phyloP scores from a whole-genome alignment of 2,888 invertebrate species.

The Plebejus melissa region DNA sequence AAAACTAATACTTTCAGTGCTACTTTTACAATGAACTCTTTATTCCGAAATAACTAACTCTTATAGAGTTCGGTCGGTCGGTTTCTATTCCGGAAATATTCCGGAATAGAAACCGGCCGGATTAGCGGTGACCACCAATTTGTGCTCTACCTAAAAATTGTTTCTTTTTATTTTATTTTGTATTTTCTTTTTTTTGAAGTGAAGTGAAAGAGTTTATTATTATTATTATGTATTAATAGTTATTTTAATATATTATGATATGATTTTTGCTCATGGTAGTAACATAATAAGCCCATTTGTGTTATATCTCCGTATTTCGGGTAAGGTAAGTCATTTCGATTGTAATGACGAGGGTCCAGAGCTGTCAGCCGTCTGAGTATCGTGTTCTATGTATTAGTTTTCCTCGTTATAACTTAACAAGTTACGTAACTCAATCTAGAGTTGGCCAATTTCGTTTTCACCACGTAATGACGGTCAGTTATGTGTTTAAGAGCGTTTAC shows the following conservation, averaged over 20 bases:
- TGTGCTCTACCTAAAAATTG: too few species aligned
- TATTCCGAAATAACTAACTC: too few species aligned
- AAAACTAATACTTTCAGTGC: too few species aligned
- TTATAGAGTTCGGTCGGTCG: too few species aligned
- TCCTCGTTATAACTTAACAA: conserved; percentile 15
- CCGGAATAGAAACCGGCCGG: too few species aligned
- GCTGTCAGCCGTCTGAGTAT: conserved; percentile 1
- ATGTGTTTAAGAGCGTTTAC: background rate
- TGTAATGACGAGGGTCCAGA: conserved; percentile 10
- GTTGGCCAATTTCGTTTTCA: background rate
- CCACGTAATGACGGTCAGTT: background rate
- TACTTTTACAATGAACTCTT: too few species aligned
- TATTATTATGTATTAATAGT: too few species aligned
- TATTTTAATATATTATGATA: background rate
- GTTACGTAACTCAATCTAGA: conserved; percentile 4
- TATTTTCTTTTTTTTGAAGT: too few species aligned
- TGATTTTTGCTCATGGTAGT: background rate
- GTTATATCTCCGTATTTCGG: background rate
- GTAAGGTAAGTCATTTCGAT: conserved; percentile 6
- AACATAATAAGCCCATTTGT: background rate
- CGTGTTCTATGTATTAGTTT: background rate
- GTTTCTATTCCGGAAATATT: too few species aligned
- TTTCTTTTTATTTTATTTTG: too few species aligned
- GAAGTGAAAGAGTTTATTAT: too few species aligned
- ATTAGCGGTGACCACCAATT: too few species aligned